A percentile compares a stretch with the other conserved stretches of the same genome.
These are phyloP conservation scores for Cydia amplana DNA, from an alignment of 1,140 invertebrate species.

Conservation along the genomic window DNA sequence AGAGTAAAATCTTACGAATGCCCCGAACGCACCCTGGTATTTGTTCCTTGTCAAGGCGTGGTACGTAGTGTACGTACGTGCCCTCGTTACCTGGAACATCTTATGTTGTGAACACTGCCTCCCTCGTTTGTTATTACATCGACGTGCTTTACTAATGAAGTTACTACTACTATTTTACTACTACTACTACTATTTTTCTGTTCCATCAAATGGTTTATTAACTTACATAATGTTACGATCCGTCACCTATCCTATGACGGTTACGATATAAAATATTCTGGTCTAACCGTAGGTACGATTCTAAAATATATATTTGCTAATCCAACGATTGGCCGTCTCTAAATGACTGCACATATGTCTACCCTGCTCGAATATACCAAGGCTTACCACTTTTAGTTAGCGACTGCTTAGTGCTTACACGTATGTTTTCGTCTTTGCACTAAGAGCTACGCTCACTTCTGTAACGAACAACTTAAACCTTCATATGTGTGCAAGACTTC, in stretches of 20 bases:
- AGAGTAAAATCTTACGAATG: constrained; percentile 40
- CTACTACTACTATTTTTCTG: no score
- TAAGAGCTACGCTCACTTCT: constrained; percentile 38
- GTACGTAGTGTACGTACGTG: no score
- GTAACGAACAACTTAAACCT: constrained; percentile 43
- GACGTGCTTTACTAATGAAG: constrained; percentile 14
- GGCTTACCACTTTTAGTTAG: constrained; percentile 74
- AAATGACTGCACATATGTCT: constrained; percentile 49
- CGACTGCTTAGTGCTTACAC: constrained; percentile 34
- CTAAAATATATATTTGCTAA: constrained; percentile 58
- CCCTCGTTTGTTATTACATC: constrained; percentile 18
- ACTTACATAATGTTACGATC: constrained; percentile 11
- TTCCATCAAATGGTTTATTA: constrained; percentile 14
- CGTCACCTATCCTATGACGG: neutral
- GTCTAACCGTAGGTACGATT: constrained; percentile 9
- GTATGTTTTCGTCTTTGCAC: constrained; percentile 41
- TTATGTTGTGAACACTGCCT: constrained; percentile 30
- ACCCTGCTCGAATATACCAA: constrained; percentile 71
- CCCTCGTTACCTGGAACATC: constrained; percentile 46
- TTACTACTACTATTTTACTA: no score
- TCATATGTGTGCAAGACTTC: constrained; percentile 6
- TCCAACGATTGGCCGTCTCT: constrained; percentile 54
- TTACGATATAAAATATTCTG: constrained; percentile 16
- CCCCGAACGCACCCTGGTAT: constrained; percentile 44
- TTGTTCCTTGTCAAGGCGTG: constrained; percentile 49